Conservation (phyloP, 1,140 invertebrate species). For the Polyergus mexicanus region DNA sequence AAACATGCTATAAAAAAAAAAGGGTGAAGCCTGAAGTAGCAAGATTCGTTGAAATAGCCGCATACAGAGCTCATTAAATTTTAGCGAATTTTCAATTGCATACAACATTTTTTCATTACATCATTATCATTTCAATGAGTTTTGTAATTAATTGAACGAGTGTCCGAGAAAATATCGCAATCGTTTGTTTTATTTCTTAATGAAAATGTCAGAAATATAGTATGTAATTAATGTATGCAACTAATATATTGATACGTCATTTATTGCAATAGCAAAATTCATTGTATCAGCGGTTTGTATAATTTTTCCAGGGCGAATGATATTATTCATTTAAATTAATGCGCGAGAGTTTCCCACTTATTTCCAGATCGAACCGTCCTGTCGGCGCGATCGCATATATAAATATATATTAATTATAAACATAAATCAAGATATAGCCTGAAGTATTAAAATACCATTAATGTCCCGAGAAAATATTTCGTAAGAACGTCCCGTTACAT, state of each 20-base stretch:
- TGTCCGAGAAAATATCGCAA: background rate
- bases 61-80: background rate
- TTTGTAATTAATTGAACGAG: background rate
- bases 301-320: background rate
- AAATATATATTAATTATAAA: conserved; percentile 18
- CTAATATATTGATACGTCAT: background rate
- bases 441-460: background rate
- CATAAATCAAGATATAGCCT: background rate
- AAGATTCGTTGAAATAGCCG: background rate
- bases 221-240: background rate
- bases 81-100: background rate
- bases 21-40: background rate
- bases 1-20: background rate
- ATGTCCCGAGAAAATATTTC: background rate
- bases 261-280: background rate
- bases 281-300: background rate
- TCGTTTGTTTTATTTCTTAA: background rate
- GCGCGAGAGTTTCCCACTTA: background rate
- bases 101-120: background rate
- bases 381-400: background rate
- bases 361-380: background rate
- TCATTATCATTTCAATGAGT: background rate
- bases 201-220: background rate
- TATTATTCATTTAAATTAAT: background rate
- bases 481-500: background rate